phyloP scores from a whole-genome alignment of 1,140 invertebrate species.

The Penaeus japonicus region DNA sequence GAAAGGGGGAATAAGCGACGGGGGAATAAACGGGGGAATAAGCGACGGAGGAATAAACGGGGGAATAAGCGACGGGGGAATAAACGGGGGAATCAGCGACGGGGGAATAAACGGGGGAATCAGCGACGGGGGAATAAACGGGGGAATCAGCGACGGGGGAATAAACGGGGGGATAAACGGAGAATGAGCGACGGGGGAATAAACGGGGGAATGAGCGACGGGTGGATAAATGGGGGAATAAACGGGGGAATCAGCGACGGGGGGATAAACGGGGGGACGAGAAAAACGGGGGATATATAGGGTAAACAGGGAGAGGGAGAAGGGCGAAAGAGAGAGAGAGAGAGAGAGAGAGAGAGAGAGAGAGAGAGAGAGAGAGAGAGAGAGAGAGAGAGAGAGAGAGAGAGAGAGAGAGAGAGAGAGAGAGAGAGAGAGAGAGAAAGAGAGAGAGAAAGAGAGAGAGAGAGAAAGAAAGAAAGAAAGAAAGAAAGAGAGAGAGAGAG shows the following conservation, averaged over 20 bases:
- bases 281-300: background rate
- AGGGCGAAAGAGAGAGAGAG: background rate
- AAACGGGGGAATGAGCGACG: background rate
- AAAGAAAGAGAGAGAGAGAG: too few relatives aligned
- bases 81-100: background rate
- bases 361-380: background rate
- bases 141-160: slow-evolving; percentile 52
- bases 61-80: background rate
- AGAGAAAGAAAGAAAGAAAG: too few relatives aligned
- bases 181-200: background rate
- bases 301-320: background rate
- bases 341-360: background rate
- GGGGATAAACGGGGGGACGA: background rate
- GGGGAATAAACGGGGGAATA: background rate
- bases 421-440: too few relatives aligned
- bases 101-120: background rate
- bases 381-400: too few relatives aligned
- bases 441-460: too few relatives aligned
- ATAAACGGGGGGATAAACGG: background rate
- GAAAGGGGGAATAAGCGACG: background rate
- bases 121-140: background rate
- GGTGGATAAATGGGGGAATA: background rate
- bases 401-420: too few relatives aligned
- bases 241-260: background rate
- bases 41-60: background rate